Percentiles rank a stretch among this genome's conserved stretches.
Conservation (phyloP, 2,797 vertebrate genomes). For the Anabacerthia variegaticeps region DNA sequence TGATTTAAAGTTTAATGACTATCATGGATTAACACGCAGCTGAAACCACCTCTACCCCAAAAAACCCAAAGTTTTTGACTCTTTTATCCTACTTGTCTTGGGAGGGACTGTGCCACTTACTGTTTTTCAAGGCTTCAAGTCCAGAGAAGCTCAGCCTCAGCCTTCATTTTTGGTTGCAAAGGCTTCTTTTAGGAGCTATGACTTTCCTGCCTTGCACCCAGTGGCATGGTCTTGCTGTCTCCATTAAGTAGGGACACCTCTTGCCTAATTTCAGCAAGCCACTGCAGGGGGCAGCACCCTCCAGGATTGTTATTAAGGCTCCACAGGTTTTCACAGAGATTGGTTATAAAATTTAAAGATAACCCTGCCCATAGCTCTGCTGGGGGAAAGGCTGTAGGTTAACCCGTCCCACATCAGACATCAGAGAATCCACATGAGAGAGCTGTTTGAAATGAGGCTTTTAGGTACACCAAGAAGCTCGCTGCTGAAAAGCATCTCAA, state of each 20-base stretch:
- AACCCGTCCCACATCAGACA: background rate
- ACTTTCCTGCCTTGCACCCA: accelerated
- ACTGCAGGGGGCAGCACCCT: background rate
- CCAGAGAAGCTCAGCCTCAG: background rate
- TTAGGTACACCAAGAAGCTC: background rate
- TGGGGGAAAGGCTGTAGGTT: background rate
- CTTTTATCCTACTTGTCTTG: background rate
- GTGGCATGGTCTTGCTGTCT: background rate
- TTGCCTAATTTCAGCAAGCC: background rate
- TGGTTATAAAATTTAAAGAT: background rate
- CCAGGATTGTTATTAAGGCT: background rate
- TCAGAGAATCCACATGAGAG: background rate
- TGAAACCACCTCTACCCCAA: background rate
- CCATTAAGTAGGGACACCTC: background rate
- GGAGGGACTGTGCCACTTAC: background rate
- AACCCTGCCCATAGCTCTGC: background rate
- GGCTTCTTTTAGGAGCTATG: background rate
- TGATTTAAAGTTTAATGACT: background rate
- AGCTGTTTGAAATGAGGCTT: background rate
- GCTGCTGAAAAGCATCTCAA: background rate
- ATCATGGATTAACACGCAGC: background rate
- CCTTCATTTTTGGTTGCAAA: background rate
- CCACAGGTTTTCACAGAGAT: background rate
- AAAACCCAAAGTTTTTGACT: background rate
- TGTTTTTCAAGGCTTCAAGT: background rate